phyloP scores from a whole-genome alignment of 1,140 invertebrate species.

The Drosophila melanica region DNA sequence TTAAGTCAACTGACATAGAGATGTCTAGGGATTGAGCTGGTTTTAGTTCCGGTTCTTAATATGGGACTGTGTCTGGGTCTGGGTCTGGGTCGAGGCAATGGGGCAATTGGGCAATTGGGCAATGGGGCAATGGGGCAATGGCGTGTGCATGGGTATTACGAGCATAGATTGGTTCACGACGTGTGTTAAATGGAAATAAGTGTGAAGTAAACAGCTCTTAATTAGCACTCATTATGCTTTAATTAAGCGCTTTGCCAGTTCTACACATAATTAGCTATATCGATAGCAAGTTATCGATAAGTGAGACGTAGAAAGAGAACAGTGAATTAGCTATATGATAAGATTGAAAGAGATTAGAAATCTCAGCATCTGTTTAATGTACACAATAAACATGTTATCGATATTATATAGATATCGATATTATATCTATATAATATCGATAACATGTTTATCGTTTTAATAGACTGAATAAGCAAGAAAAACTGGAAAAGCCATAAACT shows the following conservation, averaged over 20 bases:
- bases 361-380: neutral
- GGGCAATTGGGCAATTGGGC: neutral
- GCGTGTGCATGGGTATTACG: neutral
- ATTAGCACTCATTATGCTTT: slow-evolving; percentile 8
- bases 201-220: slow-evolving; percentile 9
- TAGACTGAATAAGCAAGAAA: too few relatives aligned
- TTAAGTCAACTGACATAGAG: slow-evolving; percentile 35
- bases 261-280: neutral
- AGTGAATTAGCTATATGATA: neutral
- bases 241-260: neutral
- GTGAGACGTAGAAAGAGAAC: neutral
- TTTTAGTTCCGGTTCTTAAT: neutral
- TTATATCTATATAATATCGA: too few relatives aligned
- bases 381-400: too few relatives aligned
- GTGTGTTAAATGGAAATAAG: slow-evolving; percentile 24
- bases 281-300: slow-evolving; percentile 9
- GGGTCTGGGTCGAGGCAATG: neutral
- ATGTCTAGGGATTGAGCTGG: slow-evolving; percentile 15
- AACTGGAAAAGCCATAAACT: too few relatives aligned
- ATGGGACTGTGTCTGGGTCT: neutral
- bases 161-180: neutral
- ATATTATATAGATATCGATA: too few relatives aligned
- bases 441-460: neutral
- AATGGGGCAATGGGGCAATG: neutral
- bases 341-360: neutral